Percentiles rank a stretch among this genome's conserved stretches.
Conservation (phyloP, 2,888 invertebrate species). For the Caenorhabditis sp. region DNA sequence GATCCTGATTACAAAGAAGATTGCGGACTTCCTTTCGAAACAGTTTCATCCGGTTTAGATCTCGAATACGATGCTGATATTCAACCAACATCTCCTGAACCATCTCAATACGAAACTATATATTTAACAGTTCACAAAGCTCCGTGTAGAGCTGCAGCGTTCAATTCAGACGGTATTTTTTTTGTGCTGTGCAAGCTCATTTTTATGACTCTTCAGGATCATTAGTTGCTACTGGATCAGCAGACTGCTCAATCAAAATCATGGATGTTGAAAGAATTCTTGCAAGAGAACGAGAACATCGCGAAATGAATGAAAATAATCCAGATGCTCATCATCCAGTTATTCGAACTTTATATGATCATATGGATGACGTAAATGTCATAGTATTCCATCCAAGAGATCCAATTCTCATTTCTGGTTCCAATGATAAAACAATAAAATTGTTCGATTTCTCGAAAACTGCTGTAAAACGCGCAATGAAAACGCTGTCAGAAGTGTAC, state of each 20-base stretch:
- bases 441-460: constrained; percentile 98
- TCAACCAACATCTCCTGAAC: constrained; percentile 82
- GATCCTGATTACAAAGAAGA: constrained; percentile 63
- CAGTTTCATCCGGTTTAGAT: constrained; percentile 79
- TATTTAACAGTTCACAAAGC: constrained; percentile 98
- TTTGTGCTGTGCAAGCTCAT: neutral
- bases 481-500: constrained; percentile 85
- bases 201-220: constrained; percentile 75
- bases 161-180: constrained; percentile 82
- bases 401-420: constrained; percentile 92
- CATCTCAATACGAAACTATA: constrained; percentile 95
- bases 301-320: constrained; percentile 72
- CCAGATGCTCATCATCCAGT: constrained; percentile 83
- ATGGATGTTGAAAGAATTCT: constrained; percentile 98
- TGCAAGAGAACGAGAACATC: constrained; percentile 84
- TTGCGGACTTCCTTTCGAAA: constrained; percentile 46
- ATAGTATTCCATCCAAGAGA: constrained; percentile 95
- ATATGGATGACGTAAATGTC: constrained; percentile 91
- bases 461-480: constrained; percentile 95
- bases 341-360: constrained; percentile 94
- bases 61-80: constrained; percentile 92
- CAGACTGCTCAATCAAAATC: constrained; percentile 98
- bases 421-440: constrained; percentile 90
- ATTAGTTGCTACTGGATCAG: constrained; percentile 94
- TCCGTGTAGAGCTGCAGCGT: constrained; percentile 89